Base-by-base conservation (phyloP, 2,888 invertebrate genomes). In the Lepidochrysops patricia region DNA sequence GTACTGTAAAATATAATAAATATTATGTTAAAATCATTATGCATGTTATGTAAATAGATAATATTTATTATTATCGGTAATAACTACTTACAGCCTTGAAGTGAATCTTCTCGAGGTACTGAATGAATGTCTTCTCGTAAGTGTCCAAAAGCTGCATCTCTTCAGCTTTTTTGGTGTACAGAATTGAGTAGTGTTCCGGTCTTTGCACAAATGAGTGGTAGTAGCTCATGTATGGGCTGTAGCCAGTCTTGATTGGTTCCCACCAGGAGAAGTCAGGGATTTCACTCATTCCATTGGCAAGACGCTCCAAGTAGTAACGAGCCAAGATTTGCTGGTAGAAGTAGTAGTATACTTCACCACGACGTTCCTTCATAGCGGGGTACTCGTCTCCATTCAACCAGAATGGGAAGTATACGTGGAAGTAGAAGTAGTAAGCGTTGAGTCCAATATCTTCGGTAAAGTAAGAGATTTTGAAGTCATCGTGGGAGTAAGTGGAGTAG, bases 401-500 rank as follows among this genome's bases (percentile, higher is more conserved):
- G 89, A 91, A 92, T 37, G 94, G 92, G 71, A 89, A 89, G 61
- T 91, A 89, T 63, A 89, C 73, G 70, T 93, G 91, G 82, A 92
- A 90, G 77, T 90, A 92, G 78, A 90, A 92, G 84, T 94, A 94
- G 80, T 89, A 93, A 0, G 90, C 72, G 78, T 93, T 94, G 70
- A 93, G 80, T 62, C 92, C 93, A 67, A 94, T 84, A 71, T 94
- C 94, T 72, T 94, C 93, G 32, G 92, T 92, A 80, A 93, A 93
- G 80, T 94, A 94, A 35, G 91, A 85, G 61, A 94, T 68, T 62
- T 87, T 90, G 70, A 90, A 88, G 68, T 94, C 93, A 1, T 85
- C 72, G 67, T 91, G 90, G 66, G 84, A 87, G 70, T 90, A 90
- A 67, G 84, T 76, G 43, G 73, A 72, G 37, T 87, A 71, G 67